A percentile compares a stretch with the other conserved stretches of the same genome.
These are phyloP conservation scores for silkworm (Bombyx mori) DNA, from an alignment of 1,140 invertebrate species.

Conservation along the genomic window DNA sequence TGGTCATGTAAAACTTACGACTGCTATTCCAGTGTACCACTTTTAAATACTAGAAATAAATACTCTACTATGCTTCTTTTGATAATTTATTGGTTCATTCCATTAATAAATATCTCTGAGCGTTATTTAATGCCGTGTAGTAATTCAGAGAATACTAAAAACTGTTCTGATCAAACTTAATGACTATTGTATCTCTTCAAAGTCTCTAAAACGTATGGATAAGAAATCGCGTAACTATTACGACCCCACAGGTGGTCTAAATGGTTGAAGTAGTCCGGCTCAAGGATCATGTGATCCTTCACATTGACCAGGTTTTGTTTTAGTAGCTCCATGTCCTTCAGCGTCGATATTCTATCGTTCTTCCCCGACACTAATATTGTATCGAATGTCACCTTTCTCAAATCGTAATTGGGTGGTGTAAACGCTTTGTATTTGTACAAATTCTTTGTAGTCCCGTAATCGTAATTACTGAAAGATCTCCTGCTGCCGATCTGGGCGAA, in stretches of 20 bases:
- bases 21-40: too few relatives aligned
- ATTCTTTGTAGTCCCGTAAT: conserved; percentile 68
- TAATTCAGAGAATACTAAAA: too few relatives aligned
- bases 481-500: conserved; percentile 68
- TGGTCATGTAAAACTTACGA: too few relatives aligned
- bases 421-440: conserved; percentile 55
- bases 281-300: conserved; percentile 10
- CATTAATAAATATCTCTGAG: too few relatives aligned
- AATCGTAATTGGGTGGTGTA: conserved; percentile 69
- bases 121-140: too few relatives aligned
- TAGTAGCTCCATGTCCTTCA: conserved; percentile 69
- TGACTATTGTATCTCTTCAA: conserved; percentile 2
- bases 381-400: conserved; percentile 68
- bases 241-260: conserved; percentile 19
- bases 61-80: too few relatives aligned
- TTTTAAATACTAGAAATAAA: too few relatives aligned
- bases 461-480: conserved; percentile 46
- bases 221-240: conserved; percentile 6
- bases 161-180: too few relatives aligned
- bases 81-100: too few relatives aligned
- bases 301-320: conserved; percentile 55
- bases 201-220: conserved; percentile 8
- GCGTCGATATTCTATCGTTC: conserved; percentile 72
- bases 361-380: conserved; percentile 70
- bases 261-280: conserved; percentile 21